Conservation (phyloP, 1,140 invertebrate species). For the Eupeodes corollae region DNA sequence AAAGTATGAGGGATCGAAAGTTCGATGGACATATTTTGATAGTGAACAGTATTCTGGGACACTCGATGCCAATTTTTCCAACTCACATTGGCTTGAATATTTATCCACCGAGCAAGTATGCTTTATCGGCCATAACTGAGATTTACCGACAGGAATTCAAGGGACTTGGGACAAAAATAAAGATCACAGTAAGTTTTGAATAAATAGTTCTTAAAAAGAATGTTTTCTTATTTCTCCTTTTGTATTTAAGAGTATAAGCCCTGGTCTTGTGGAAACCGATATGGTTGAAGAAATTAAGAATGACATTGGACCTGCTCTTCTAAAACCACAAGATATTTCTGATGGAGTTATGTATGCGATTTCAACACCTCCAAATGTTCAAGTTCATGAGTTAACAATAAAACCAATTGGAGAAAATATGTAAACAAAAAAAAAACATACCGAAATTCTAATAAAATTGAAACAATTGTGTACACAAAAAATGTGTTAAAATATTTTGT, state of each 20-base stretch:
- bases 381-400: constrained; percentile 37
- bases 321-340: constrained; percentile 42
- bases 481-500: too few species aligned
- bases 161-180: constrained; percentile 43
- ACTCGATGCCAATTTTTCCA: constrained; percentile 37
- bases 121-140: constrained; percentile 49
- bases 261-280: constrained; percentile 46
- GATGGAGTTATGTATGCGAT: constrained; percentile 42
- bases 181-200: constrained; percentile 51
- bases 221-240: constrained; percentile 3
- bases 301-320: constrained; percentile 10
- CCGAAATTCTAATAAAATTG: too few species aligned
- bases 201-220: constrained; percentile 2
- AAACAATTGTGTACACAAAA: too few species aligned
- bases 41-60: constrained; percentile 51
- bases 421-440: background rate
- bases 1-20: constrained; percentile 52
- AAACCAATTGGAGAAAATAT: constrained; percentile 27
- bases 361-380: constrained; percentile 39
- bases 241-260: constrained; percentile 44
- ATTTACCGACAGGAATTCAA: constrained; percentile 50
- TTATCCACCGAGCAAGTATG: constrained; percentile 53
- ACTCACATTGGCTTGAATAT: constrained; percentile 32
- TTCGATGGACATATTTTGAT: constrained; percentile 60
- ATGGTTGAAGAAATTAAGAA: constrained; percentile 29